Evolutionary conservation across 2,797 vertebrate genomes (phyloP), one percentile per base, ranked within the genome.

Genomic region (Sylvia borin): DNA sequence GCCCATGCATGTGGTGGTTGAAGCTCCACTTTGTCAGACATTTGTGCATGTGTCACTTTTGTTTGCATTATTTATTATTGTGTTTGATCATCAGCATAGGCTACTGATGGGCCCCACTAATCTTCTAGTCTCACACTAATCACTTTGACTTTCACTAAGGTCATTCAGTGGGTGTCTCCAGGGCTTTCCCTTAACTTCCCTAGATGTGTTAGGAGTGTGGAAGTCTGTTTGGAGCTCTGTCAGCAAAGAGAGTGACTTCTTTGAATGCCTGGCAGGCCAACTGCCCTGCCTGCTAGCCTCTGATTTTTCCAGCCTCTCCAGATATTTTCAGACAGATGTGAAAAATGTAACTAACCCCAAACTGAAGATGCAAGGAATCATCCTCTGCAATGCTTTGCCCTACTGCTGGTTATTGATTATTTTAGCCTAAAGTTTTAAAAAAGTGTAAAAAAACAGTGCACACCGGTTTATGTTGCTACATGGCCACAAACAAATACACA

Each of bases 1-100:
- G 21, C 14, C 62, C 36, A 16, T 36, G 36, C 2, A 0, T 3
- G 0, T 5, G 9, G 43, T 2, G 3, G 21, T 60, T 60, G 42
- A 40, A 60, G 40, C 62, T 84, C 27, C 17, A 15, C 5, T 1
- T 71, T 40, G 19, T 71, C 61, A 60, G 32, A 45, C 48, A 19
- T 64, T 38, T 75, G 17, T 70, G 40, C 22, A 11, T 42, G 16
- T 42, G 34, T 66, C 20, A 8, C 54, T 90, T 89, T 68, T 57
- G 34, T 91, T 78, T 87, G 55, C 32, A 5, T 65, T 87, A 64
- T 74, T 89, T 84, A 55, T 75, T 71, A 21, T 16, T 10, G 13
- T 32, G 5, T 82, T 78, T 77, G 29, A 8, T 47, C 22, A 4
- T 77, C 57, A 67, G 36, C 36, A n/a, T 8, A 67, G 58, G 55